Evolutionary conservation across 2,113 vertebrate genomes (phyloP), one percentile per base, ranked within the genome.

Genomic region (Phodopus roborovskii): DNA sequence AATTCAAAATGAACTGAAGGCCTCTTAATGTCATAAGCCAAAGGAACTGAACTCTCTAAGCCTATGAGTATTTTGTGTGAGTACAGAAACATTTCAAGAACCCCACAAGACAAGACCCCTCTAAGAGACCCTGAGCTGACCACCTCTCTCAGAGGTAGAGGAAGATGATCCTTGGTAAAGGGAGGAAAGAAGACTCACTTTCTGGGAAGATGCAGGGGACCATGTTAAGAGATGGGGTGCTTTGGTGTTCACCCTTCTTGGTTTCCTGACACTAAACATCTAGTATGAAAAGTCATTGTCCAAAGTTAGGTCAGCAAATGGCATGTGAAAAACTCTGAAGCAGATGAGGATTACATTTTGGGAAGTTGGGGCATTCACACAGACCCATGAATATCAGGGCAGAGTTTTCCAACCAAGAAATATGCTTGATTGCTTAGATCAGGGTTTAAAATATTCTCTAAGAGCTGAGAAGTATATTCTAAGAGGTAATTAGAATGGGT

Each of bases 401-500:
- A 96, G 74, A 79, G 87, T 96, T 95, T 92, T 97, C 66, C 60
- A 26, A 15, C 68, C 91, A 95, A 97, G 78, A 96, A 96, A 87
- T 74, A 96, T 8, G 39, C 84, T 94, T 98, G 92, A 96, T 93
- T 97, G 92, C 88, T 95, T 96, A 78, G 93, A 94, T 97, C 82
- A 95, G 84, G 92, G 88, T 86, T 95, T 98, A 94, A 98, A 98
- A 98, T 98, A 97, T 89, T 94, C 42, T 98, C 71, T 79, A 94
- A 97, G 93, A 90, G 62, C 86, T 93, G 83, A 86, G 98, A 98
- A 97, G 83, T 91, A 81, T 75, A 89, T 94, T 97, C 73, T 94
- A 97, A 97, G 74, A 97, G 71, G 74, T 98, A 97, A 95, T 53
- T 98, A 97, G 92, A 95, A 97, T 42, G 92, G 90, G 96, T 96